Base-by-base conservation (phyloP, 2,888 invertebrate genomes). In the Brachyptera risi region DNA sequence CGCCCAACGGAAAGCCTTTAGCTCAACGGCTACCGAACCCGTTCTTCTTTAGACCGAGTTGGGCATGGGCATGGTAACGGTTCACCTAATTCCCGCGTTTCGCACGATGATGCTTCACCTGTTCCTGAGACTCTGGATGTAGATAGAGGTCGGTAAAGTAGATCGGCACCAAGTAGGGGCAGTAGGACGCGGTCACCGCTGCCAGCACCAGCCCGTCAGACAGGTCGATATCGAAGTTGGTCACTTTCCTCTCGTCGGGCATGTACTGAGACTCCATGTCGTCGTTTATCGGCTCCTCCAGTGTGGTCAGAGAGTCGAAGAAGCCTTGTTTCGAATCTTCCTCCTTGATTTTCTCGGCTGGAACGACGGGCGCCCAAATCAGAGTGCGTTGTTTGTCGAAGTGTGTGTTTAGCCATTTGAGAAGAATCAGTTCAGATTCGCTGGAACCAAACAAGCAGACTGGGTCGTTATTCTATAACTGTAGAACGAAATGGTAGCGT, bases 201-300 rank as follows among this genome's bases (percentile, higher is more conserved):
- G 79, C 78, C 24, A 85, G 70, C 19, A 81, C 81, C 24, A 83
- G 70, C 1, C 83, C 79, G 67, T 85, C 83, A 21, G 73, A 72
- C 38, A 85, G 70, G 70, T 82, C 81, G 1, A 71, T 70, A 1
- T 79, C 78, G 58, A 84, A 76, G 68, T 82, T 79, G 15, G 69
- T 44, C n/a, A 65, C 35, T n/a, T 47, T 24, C 27, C 59, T 31
- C 19, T 17, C 21, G 21, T 24, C 47, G 47, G 47, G 47, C 1
- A 47, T 11, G 17, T 35, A 13, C 1, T 27, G 40, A n/a, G 4
- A 23, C 23, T n/a, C 23, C 47, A n/a, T 7, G 21, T 7, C 7
- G 35, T 31, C 35, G 24, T 47, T 21, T 4, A 24, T 31, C 7
- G 5, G 31, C 11, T 31, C 31, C n/a, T n/a, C n/a, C n/a, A n/a